Evolutionary conservation across 2,113 vertebrate genomes (phyloP).

Genomic region (Dicrurus megarhynchus): DNA sequence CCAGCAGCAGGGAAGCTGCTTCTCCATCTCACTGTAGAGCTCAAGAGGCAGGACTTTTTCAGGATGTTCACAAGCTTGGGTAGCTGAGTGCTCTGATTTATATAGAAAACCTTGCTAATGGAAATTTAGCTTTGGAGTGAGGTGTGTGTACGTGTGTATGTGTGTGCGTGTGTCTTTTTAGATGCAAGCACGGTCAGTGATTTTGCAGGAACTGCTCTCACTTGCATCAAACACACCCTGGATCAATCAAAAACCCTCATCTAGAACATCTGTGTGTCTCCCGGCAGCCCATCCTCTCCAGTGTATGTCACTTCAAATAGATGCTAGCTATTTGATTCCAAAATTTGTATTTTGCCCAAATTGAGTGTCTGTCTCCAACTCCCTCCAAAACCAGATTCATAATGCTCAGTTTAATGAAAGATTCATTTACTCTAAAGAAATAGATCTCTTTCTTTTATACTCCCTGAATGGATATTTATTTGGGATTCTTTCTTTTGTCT

Average conservation of each 20-base stretch:
- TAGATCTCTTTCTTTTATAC: not conserved
- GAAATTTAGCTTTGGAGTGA: not conserved
- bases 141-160: rapidly evolving
- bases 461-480: not conserved
- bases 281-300: not conserved
- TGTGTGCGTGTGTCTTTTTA: not conserved
- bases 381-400: not conserved
- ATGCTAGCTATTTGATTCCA: not conserved
- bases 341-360: not conserved
- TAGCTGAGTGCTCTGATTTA: not conserved
- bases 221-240: not conserved
- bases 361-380: not conserved
- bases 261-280: not conserved
- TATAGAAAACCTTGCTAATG: not conserved
- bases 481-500: not conserved
- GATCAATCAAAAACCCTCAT: not conserved
- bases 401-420: not conserved
- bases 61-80: not conserved
- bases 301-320: not conserved
- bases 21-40: not conserved
- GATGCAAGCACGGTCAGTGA: not conserved
- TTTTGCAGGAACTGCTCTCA: not conserved
- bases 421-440: not conserved
- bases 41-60: not conserved
- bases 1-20: not conserved